Evolutionary conservation across 2,113 vertebrate genomes (phyloP).

Genomic region (Silurus meridionalis): DNA sequence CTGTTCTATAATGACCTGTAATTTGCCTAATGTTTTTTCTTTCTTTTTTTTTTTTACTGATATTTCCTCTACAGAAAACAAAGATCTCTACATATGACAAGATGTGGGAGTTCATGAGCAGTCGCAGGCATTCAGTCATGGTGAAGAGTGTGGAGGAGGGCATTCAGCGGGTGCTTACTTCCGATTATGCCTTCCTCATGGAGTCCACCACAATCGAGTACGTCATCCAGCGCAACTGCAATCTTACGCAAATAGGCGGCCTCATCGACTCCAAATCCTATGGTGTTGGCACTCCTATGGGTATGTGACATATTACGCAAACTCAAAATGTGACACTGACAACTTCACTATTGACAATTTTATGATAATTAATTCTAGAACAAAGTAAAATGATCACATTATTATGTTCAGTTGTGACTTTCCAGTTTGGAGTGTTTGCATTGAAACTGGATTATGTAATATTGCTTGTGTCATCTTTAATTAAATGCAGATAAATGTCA

Average conservation of each 20-base stretch:
- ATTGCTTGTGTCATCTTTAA: not conserved
- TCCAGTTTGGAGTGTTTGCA: not conserved
- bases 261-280: conserved; percentile 98
- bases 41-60: not conserved
- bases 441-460: not conserved
- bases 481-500: conserved; percentile 23
- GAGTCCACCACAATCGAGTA: conserved; percentile 98
- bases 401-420: not conserved
- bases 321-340: not conserved
- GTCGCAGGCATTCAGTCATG: conserved; percentile 92
- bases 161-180: conserved; percentile 93
- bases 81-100: conserved; percentile 99
- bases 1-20: conserved; percentile 5
- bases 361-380: not conserved
- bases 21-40: conserved; percentile 12
- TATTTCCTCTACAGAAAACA: conserved; percentile 83
- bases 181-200: conserved; percentile 97
- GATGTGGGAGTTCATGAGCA: conserved; percentile 99
- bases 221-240: conserved; percentile 95
- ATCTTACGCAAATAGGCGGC: conserved; percentile 96
- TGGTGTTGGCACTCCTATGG: conserved; percentile 95
- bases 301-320: conserved; percentile 72
- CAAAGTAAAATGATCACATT: conserved; percentile 7
- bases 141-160: conserved; percentile 96
- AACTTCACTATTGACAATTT: too few species aligned